phyloP scores from a whole-genome alignment of 1,140 invertebrate genomes.

The Trachelipus rathkii region DNA sequence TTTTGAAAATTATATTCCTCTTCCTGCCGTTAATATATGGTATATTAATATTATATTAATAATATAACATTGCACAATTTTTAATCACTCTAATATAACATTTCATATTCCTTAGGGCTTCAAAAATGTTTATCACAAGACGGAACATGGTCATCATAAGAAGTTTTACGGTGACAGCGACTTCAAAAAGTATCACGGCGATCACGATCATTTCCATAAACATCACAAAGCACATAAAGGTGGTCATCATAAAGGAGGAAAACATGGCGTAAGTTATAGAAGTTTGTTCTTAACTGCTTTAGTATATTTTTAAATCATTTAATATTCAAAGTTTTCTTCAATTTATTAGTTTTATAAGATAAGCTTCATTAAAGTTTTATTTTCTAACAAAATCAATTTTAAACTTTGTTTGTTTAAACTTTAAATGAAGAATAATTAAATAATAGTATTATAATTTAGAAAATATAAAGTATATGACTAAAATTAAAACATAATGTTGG shows the following conservation, averaged over 20 bases:
- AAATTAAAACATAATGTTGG: too few species aligned
- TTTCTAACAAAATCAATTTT: too few species aligned
- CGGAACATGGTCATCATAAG: constrained; percentile 46
- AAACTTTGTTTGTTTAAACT: too few species aligned
- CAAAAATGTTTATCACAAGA: constrained; percentile 48
- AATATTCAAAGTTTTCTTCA: background rate
- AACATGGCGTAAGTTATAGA: constrained; percentile 23
- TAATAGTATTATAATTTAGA: too few species aligned
- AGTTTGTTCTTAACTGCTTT: background rate
- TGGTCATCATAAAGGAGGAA: constrained; percentile 35
- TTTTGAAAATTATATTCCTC: background rate
- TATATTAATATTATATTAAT: background rate
- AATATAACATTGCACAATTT: constrained; percentile 3
- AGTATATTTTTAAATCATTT: too few species aligned
- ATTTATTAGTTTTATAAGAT: background rate
- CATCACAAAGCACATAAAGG: constrained; percentile 40
- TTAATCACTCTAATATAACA: background rate
- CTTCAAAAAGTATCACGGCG: constrained; percentile 40
- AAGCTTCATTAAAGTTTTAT: background rate
- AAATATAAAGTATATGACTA: too few species aligned
- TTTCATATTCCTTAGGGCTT: constrained; percentile 40
- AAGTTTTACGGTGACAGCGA: constrained; percentile 46
- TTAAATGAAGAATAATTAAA: too few species aligned
- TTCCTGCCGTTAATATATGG: background rate
- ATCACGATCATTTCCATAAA: constrained; percentile 42